Percentiles rank a stretch among this genome's conserved stretches.
Conservation (phyloP, 2,113 vertebrate genomes). For the Saiga tatarica region DNA sequence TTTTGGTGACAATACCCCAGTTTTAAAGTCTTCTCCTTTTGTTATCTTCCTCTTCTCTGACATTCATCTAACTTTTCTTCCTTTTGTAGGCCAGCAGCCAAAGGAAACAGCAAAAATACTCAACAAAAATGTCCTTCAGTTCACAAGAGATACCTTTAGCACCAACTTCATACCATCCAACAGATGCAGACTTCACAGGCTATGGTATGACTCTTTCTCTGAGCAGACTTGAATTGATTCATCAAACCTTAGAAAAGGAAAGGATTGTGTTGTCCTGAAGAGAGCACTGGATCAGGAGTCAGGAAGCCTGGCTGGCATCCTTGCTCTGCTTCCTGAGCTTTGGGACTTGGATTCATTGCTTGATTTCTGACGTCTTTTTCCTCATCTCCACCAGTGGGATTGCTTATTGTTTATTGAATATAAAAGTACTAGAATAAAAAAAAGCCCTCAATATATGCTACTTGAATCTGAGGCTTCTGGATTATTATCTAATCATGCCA, state of each 20-base stretch:
- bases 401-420: not conserved
- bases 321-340: not conserved
- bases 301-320: not conserved
- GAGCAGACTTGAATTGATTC: constrained; percentile 19
- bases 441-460: not conserved
- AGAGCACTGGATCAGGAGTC: not conserved
- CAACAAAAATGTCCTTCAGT: constrained; percentile 66
- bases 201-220: constrained; percentile 78
- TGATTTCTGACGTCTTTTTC: not conserved
- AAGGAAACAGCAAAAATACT: constrained; percentile 78
- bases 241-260: not conserved
- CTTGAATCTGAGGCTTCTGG: not conserved
- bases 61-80: not conserved
- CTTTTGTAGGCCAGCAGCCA: constrained; percentile 79
- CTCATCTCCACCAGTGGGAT: not conserved
- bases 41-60: not conserved
- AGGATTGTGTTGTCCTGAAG: not conserved
- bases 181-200: constrained; percentile 81
- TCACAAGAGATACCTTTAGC: constrained; percentile 76
- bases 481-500: not conserved
- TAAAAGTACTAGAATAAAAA: not conserved
- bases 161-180: constrained; percentile 72
- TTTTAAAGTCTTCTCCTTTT: not conserved
- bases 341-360: not conserved
- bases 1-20: not conserved